phyloP scores from a whole-genome alignment of 2,113 vertebrate genomes.

The Candoia aspera region DNA sequence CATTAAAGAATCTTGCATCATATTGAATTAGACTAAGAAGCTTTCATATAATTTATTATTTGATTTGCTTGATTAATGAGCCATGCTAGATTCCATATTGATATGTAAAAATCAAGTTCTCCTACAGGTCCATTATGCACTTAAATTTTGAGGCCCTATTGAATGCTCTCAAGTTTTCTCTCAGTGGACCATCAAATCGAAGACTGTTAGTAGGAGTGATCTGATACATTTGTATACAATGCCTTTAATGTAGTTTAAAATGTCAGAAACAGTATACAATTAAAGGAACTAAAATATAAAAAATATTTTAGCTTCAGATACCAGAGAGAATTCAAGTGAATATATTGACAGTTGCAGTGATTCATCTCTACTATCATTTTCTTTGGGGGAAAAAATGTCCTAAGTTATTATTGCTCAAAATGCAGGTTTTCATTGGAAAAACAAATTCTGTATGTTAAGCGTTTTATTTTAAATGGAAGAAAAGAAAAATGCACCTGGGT shows the following conservation, averaged over 20 bases:
- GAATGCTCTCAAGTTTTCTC: conserved; percentile 64
- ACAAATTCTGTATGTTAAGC: not conserved
- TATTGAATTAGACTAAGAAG: conserved; percentile 33
- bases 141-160: conserved; percentile 60
- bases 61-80: conserved; percentile 43
- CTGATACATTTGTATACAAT: conserved; percentile 34
- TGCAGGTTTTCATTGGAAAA: not conserved
- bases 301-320: not conserved
- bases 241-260: conserved; percentile 58
- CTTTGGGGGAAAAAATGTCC: accelerated
- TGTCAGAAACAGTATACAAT: conserved; percentile 5
- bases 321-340: accelerated
- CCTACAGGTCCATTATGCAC: conserved; percentile 46
- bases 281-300: conserved; percentile 35
- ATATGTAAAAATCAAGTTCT: conserved; percentile 57
- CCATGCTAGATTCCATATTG: conserved; percentile 36
- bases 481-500: not conserved
- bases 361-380: accelerated
- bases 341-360: not conserved
- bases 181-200: conserved; percentile 39
- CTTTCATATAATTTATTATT: conserved; percentile 46
- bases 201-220: conserved; percentile 46
- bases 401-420: not conserved
- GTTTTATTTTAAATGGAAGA: accelerated
- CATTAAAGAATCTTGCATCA: conserved; percentile 3